phyloP scores from a whole-genome alignment of 2,888 invertebrate genomes.

The Pogonocherus hispidulus region DNA sequence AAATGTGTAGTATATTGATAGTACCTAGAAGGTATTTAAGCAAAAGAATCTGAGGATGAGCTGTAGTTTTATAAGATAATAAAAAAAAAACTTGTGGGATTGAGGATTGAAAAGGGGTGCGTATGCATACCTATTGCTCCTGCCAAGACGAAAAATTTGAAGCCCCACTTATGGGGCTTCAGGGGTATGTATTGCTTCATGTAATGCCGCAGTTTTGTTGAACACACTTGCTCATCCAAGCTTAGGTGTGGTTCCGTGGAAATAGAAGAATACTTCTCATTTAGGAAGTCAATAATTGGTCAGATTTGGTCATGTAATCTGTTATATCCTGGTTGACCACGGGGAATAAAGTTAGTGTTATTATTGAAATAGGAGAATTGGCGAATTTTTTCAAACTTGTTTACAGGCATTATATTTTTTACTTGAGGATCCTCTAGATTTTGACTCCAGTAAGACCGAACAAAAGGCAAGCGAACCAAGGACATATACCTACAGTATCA shows the following conservation, averaged over 20 bases:
- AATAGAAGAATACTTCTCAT: constrained; percentile 55
- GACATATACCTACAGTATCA: too few species aligned
- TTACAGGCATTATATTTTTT: constrained; percentile 13
- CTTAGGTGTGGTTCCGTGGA: constrained; percentile 57
- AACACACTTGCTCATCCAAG: constrained; percentile 56
- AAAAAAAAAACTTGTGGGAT: too few species aligned
- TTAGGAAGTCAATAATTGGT: constrained; percentile 48
- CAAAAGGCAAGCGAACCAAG: constrained; percentile 26
- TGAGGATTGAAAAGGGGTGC: too few species aligned
- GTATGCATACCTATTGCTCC: constrained; percentile 49
- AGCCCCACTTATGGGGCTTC: constrained; percentile 59
- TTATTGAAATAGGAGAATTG: constrained; percentile 60
- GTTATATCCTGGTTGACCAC: constrained; percentile 38
- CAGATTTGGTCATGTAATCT: constrained; percentile 44
- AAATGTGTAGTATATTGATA: too few species aligned
- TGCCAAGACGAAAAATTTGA: constrained; percentile 55
- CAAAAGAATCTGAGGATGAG: too few species aligned
- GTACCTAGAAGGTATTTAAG: too few species aligned
- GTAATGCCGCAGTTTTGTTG: constrained; percentile 58
- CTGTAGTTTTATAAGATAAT: too few species aligned
- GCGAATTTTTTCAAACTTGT: constrained; percentile 35
- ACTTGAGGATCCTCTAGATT: not conserved
- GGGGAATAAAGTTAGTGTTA: constrained; percentile 35
- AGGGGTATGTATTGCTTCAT: constrained; percentile 57
- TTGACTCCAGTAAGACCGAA: constrained; percentile 33